Percentiles rank a stretch among this genome's conserved stretches.
These are phyloP conservation scores for Lemur catta DNA, from an alignment of 2,797 vertebrate genomes.

Conservation along the genomic window DNA sequence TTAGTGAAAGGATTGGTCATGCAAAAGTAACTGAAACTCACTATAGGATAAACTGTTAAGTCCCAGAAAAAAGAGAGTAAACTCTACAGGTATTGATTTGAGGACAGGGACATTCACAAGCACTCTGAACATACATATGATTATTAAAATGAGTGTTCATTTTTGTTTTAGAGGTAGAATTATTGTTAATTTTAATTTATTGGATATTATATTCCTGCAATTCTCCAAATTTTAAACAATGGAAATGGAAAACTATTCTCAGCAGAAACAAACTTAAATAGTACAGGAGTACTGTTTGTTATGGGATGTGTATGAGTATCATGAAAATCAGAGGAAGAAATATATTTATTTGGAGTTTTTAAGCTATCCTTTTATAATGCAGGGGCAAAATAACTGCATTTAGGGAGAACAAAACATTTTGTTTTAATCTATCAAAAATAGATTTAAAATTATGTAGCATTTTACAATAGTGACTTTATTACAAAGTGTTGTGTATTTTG, in stretches of 20 bases:
- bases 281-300: not conserved
- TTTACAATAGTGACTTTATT: not conserved
- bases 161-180: not conserved
- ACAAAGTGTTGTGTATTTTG: not conserved
- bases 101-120: not conserved
- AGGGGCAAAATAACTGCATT: not conserved
- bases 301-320: not conserved
- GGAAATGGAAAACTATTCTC: not conserved
- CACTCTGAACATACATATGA: not conserved
- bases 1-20: not conserved
- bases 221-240: not conserved
- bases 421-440: not conserved
- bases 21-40: not conserved
- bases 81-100: not conserved
- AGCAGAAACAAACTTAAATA: not conserved
- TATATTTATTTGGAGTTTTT: not conserved
- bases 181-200: not conserved
- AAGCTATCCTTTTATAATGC: not conserved
- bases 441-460: not conserved
- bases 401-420: not conserved
- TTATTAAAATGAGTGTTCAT: not conserved
- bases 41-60: not conserved
- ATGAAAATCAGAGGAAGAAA: not conserved
- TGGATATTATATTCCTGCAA: not conserved
- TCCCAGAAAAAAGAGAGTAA: not conserved